phyloP scores from a whole-genome alignment of 2,888 invertebrate genomes.

The Globia sparganii region DNA sequence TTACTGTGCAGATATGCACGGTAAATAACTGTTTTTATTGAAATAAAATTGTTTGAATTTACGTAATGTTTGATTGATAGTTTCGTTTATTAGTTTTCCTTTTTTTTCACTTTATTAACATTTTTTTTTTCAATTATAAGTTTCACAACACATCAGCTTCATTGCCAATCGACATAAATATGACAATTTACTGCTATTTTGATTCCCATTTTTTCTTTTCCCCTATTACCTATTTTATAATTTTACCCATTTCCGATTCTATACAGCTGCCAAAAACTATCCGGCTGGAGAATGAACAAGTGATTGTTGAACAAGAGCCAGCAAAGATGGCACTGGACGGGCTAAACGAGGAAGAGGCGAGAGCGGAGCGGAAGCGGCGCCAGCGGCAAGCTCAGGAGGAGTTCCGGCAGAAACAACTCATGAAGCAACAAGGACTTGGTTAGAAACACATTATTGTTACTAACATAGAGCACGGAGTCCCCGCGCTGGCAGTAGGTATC shows the following conservation, averaged over 20 bases:
- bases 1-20: slow-evolving; percentile 67
- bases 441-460: slow-evolving; percentile 68
- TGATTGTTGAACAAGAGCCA: slow-evolving; percentile 66
- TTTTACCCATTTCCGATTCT: slow-evolving; percentile 26
- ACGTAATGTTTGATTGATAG: slow-evolving; percentile 79
- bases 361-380: slow-evolving; percentile 85
- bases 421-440: slow-evolving; percentile 78
- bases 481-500: not conserved
- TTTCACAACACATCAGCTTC: not conserved
- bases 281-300: slow-evolving; percentile 32
- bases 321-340: slow-evolving; percentile 61
- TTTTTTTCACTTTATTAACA: slow-evolving; percentile 36
- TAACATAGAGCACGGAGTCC: not conserved
- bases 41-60: slow-evolving; percentile 84
- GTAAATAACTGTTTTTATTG: slow-evolving; percentile 78
- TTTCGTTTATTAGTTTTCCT: slow-evolving; percentile 50
- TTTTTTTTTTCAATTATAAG: not conserved
- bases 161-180: not conserved
- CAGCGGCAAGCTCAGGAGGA: slow-evolving; percentile 87
- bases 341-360: slow-evolving; percentile 80
- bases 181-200: not conserved
- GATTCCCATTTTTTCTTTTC: not conserved
- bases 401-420: slow-evolving; percentile 82
- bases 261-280: slow-evolving; percentile 17
- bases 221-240: slow-evolving; percentile 23